A percentile compares a stretch with the other conserved stretches of the same genome.
Conservation (phyloP, 2,888 invertebrate genomes). For the Tromatobia lineatoria region DNA sequence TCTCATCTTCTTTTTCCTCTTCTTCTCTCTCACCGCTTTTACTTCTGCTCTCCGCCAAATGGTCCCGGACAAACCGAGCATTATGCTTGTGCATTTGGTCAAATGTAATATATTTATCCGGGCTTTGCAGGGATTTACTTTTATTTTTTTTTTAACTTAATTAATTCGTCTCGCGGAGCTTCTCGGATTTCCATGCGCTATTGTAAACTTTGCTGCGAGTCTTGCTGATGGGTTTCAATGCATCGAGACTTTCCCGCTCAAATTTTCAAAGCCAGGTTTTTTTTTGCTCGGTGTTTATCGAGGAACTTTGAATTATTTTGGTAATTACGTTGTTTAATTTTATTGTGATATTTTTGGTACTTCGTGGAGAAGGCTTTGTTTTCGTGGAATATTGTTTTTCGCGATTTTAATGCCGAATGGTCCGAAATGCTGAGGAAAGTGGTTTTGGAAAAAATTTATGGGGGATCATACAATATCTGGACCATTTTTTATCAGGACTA, state of each 20-base stretch:
- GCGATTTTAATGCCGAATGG: no score
- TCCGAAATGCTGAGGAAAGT: no score
- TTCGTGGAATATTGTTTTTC: no score
- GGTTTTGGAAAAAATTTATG: no score
- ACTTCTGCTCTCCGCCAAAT: conserved; percentile 36
- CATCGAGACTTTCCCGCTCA: not conserved
- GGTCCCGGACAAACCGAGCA: conserved; percentile 64
- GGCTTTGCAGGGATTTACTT: conserved; percentile 46
- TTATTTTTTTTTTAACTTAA: conserved; percentile 33
- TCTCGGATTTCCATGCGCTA: conserved; percentile 16
- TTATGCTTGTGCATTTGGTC: conserved; percentile 73
- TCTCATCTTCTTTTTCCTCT: conserved; percentile 40
- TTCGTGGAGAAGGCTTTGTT: no score
- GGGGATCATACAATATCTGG: no score
- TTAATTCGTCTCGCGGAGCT: conserved; percentile 51
- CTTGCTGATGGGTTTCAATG: not conserved
- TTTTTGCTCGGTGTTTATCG: no score
- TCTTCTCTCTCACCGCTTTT: conserved; percentile 3
- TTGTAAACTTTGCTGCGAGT: not conserved
- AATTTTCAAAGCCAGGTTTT: not conserved
- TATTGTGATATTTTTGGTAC: not conserved
- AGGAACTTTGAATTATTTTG: no score
- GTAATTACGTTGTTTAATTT: not conserved
- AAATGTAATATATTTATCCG: conserved; percentile 70
- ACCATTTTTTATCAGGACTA: no score